Conservation (phyloP, 2,113 vertebrate species). For the Heterotis niloticus region DNA sequence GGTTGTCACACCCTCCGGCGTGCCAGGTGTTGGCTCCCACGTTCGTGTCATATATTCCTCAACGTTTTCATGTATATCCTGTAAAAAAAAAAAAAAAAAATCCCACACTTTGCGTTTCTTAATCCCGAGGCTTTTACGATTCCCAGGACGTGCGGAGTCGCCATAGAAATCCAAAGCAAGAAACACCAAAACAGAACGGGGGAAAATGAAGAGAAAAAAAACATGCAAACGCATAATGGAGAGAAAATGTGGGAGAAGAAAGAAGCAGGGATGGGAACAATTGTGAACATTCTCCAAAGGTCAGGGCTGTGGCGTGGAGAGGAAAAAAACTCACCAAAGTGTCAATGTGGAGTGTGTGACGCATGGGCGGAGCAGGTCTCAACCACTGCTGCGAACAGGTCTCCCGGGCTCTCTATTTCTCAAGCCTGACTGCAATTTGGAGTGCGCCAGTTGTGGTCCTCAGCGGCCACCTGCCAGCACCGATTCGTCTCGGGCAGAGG, state of each 20-base stretch:
- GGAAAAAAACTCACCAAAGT: slow-evolving; percentile 54
- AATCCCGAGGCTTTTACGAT: slow-evolving; percentile 67
- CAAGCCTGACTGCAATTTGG: slow-evolving; percentile 65
- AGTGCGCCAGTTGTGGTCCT: slow-evolving; percentile 53
- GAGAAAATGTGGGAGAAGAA: slow-evolving; percentile 35
- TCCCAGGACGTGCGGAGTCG: slow-evolving; percentile 65
- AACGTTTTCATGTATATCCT: slow-evolving; percentile 69
- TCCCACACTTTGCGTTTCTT: slow-evolving; percentile 65
- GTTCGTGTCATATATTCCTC: slow-evolving; percentile 44
- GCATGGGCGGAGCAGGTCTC: slow-evolving; percentile 55
- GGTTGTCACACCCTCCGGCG: slow-evolving; percentile 47
- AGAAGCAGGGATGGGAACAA: slow-evolving; percentile 52
- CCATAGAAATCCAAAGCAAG: slow-evolving; percentile 66
- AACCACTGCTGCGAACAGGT: slow-evolving; percentile 57
- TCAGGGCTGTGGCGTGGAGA: slow-evolving; percentile 48
- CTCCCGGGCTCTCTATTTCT: slow-evolving; percentile 70
- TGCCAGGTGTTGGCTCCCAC: slow-evolving; percentile 62
- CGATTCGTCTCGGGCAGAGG: slow-evolving; percentile 52
- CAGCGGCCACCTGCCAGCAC: slow-evolving; percentile 52
- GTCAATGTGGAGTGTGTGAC: slow-evolving; percentile 66
- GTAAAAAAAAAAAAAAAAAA: slow-evolving; percentile 57
- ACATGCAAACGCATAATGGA: slow-evolving; percentile 33
- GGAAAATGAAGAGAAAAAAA: slow-evolving; percentile 24
- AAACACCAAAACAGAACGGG: slow-evolving; percentile 70
- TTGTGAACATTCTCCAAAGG: slow-evolving; percentile 58